A percentile compares a stretch with the other conserved stretches of the same genome.
These are phyloP conservation scores for Bradypodion ventrale DNA, from an alignment of 2,797 vertebrate species.

Conservation along the genomic window DNA sequence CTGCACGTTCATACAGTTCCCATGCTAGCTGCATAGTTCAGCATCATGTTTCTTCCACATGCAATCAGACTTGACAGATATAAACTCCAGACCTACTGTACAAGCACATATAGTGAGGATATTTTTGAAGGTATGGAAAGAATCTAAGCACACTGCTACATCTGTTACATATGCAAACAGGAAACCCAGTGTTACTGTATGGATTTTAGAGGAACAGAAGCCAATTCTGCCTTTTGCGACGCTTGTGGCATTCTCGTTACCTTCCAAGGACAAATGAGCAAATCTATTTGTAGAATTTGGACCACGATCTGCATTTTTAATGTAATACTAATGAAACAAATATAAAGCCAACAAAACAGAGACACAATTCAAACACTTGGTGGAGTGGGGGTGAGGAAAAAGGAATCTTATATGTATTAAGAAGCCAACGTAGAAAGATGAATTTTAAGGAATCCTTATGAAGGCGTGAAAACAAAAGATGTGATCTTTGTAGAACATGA, in stretches of 20 bases:
- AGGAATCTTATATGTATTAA: not conserved
- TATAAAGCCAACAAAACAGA: not conserved
- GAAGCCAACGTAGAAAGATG: not conserved
- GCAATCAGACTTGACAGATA: constrained; percentile 77
- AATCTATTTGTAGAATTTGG: constrained; percentile 34
- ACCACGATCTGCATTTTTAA: constrained; percentile 27
- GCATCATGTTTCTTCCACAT: constrained; percentile 63
- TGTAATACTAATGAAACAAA: constrained; percentile 28
- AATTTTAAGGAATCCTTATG: not conserved
- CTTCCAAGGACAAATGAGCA: constrained; percentile 38
- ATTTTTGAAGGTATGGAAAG: constrained; percentile 77
- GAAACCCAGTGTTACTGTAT: constrained; percentile 66
- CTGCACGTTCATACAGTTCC: constrained; percentile 65
- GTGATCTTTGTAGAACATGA: no score
- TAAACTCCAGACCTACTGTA: constrained; percentile 73
- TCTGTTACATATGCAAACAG: constrained; percentile 69
- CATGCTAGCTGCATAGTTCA: constrained; percentile 72
- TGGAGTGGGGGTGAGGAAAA: no score
- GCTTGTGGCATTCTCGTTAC: not conserved
- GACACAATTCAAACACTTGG: not conserved
- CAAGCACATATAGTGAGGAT: constrained; percentile 65
- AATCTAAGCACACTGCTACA: constrained; percentile 71
- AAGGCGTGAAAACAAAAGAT: not conserved
- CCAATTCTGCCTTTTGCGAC: constrained; percentile 47
- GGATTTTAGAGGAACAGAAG: constrained; percentile 57